Evolutionary conservation across 37 sponge, comb jelly and placozoan genomes (phyloP).

Genomic region (Beroe ovata): DNA sequence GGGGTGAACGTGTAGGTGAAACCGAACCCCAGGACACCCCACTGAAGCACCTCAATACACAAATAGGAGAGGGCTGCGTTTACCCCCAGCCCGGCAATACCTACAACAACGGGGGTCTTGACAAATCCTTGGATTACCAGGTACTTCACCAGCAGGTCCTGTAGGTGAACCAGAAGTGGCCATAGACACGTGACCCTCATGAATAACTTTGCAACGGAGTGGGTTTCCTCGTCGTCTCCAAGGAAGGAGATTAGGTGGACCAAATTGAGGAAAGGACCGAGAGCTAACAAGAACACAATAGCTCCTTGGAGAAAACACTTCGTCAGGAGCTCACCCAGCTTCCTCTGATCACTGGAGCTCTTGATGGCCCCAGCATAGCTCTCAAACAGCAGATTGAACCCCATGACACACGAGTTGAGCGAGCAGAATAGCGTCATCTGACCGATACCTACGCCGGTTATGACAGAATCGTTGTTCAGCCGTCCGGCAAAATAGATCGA

Average conservation of each 20-base stretch:
- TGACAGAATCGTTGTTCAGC: not conserved
- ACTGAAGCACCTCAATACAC: not conserved
- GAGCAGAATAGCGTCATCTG: not conserved
- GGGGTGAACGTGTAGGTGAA: not conserved
- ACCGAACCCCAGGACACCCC: not conserved
- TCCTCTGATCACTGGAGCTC: not conserved
- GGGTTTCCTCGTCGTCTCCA: not conserved
- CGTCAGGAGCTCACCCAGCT: slow-evolving; percentile 9
- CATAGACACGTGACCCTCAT: not conserved
- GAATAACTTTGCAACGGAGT: not conserved
- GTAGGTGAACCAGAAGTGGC: not conserved
- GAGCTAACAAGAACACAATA: not conserved
- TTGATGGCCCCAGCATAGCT: not conserved
- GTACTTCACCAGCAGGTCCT: not conserved
- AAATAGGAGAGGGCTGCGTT: not conserved
- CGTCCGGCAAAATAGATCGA: not conserved
- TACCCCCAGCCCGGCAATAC: not conserved
- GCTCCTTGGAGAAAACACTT: slow-evolving; percentile 52
- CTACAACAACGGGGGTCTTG: not conserved
- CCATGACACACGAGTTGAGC: not conserved
- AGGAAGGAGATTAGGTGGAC: slow-evolving; percentile 13
- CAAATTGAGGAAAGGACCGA: not conserved
- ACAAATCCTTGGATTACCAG: not conserved
- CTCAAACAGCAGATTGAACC: not conserved
- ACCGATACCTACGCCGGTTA: not conserved